Percentiles rank a stretch among this genome's conserved stretches.
Conservation (phyloP, 2,888 invertebrate genomes). For the Drosophila rubida region DNA sequence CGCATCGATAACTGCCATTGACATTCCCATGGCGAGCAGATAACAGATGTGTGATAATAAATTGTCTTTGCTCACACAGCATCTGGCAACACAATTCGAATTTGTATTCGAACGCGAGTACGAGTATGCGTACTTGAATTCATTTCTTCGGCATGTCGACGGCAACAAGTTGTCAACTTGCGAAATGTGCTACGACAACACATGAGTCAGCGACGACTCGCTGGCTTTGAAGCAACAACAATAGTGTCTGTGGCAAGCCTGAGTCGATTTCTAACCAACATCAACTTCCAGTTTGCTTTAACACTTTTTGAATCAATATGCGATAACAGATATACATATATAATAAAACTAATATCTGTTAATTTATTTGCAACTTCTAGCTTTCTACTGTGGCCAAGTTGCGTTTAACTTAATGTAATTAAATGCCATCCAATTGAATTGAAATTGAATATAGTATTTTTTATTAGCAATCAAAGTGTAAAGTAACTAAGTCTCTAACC, state of each 20-base stretch:
- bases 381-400: too few species aligned
- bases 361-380: too few species aligned
- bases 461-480: too few species aligned
- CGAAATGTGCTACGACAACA: slow-evolving; percentile 18
- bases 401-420: too few species aligned
- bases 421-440: too few species aligned
- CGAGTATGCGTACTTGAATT: neutral
- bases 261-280: too few species aligned
- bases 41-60: slow-evolving; percentile 40
- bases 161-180: slow-evolving; percentile 39
- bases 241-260: neutral
- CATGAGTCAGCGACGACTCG: slow-evolving; percentile 33
- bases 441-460: too few species aligned
- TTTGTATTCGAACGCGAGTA: neutral
- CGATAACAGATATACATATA: too few species aligned
- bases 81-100: slow-evolving; percentile 20
- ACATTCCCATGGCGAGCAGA: slow-evolving; percentile 45
- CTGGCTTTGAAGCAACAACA: neutral
- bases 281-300: too few species aligned
- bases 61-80: slow-evolving; percentile 25
- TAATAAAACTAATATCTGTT: too few species aligned
- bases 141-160: slow-evolving; percentile 22
- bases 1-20: slow-evolving; percentile 55
- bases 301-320: too few species aligned
- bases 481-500: too few species aligned